Base-by-base conservation (phyloP, 2,888 invertebrate species). In the Deilephila porcellus region DNA sequence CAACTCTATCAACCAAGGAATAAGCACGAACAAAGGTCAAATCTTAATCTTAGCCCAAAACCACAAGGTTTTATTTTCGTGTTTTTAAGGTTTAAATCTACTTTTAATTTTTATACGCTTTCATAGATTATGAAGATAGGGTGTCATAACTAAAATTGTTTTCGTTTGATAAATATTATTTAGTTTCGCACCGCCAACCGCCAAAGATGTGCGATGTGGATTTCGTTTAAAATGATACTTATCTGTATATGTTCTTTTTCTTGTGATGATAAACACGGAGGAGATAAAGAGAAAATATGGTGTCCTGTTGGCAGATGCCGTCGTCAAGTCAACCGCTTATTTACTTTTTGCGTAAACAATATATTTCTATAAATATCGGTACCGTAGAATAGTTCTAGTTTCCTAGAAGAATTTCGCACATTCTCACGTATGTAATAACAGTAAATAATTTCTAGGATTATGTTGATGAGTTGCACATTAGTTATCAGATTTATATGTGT, bases 81-180 rank as follows among this genome's bases (percentile, higher is more conserved):
- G 77, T 77, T 81, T 80, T 80, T 78, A 79, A 74, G 71, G 77
- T 75, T 75, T 77, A 75, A 45, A 29, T 32, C 75, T 77, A 75
- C 72, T 77, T 75, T 79, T 82, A 79, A 79, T 80, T 75, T 82
- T 79, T 79, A 77, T 77, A 73, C 77, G 81, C 80, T 81, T 81
- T 85, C 84, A 85, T 83, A 85, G 86, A 86, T 86, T 81, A 79
- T 74, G 76, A 76, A 80, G 86, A 86, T 86, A 85, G 81, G 79
- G 76, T 80, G 83, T 81, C 82, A 86, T 86, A 85, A 84, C 77
- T 83, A 83, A 86, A 86, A 85, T 85, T 82, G 80, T 82, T 77
- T 79, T 76, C 78, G 78, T 80, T 81, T 74, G 74, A 77, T 79
- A 79, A 62, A 78, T 70, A 74, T 70, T 75, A 74, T 77, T 79